Evolutionary conservation across 2,888 invertebrate genomes (phyloP), one percentile per base, ranked within the genome.

Genomic region (Melanostoma mellinum): DNA sequence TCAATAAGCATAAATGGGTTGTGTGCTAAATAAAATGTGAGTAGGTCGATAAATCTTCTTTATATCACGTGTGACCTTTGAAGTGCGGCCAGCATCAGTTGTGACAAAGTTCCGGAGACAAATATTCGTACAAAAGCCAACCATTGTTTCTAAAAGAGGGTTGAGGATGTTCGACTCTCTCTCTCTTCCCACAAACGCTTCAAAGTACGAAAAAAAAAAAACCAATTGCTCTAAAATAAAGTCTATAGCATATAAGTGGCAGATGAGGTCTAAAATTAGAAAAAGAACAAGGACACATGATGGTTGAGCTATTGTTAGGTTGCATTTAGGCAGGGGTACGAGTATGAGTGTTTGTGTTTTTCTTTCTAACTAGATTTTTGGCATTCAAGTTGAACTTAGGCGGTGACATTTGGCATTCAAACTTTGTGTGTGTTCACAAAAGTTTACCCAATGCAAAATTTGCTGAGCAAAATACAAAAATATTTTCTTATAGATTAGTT

Each of bases 61-160:
- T 69, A 55, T 72, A 67, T 67, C 81, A 81, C 55, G 63, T 76
- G 63, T 61, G 80, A 81, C 76, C 71, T 76, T 76, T 81, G 48
- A 48, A 53, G 71, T 67, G 69, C 20, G 10, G 56, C 6, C 46
- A 48, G 9, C 9, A 35, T 8, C 30, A 38, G 32, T 6, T 48
- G 6, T 48, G 35, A 55, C 58, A 65, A 50, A 50, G 36, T 60
- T 74, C 58, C 40, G 63, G 36, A 74, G 82, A 56, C 78, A 63
- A 82, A 82, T 61, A 69, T 53, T 40, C 61, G 35, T 36, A 20
- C 20, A 55, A 52, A 44, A 61, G 68, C 72, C n/a, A 63, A 52
- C 58, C 56, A 69, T 74, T 74, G 50, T 68, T 68, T 58, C 32
- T 1, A 1, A 58, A 58, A 30, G 40, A 40, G 42, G 40, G 71